Evolutionary conservation across 1,140 invertebrate genomes (phyloP).

Genomic region (Dermatophagoides farinae): DNA sequence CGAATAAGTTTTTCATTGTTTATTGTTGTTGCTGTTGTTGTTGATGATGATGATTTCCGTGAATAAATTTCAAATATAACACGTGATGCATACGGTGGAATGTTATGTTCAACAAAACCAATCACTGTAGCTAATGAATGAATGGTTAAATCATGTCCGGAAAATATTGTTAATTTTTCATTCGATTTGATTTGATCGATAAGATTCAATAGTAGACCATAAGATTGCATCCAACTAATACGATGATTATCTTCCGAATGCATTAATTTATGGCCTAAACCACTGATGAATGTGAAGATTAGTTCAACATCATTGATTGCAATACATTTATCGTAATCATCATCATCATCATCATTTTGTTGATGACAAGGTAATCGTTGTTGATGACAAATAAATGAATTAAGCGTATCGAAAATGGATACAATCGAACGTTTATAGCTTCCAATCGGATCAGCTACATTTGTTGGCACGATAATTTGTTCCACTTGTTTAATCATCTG

Average conservation of each 20-base stretch:
- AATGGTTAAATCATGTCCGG: conserved; percentile 70
- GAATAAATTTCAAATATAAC: conserved; percentile 51
- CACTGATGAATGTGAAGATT: conserved; percentile 23
- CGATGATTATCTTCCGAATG: conserved; percentile 17
- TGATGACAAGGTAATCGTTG: conserved; percentile 44
- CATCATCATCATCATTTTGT: background rate
- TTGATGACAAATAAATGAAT: conserved; percentile 62
- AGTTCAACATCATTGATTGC: conserved; percentile 21
- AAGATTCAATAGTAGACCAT: conserved; percentile 27
- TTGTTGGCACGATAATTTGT: background rate
- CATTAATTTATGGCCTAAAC: conserved; percentile 21
- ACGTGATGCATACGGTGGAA: conserved; percentile 53
- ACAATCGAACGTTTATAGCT: conserved; percentile 33
- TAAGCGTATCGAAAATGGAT: conserved; percentile 51
- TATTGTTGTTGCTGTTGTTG: conserved; percentile 3
- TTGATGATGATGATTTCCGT: conserved; percentile 11
- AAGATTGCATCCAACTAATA: conserved; percentile 22
- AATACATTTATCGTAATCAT: conserved; percentile 16
- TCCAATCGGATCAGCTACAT: conserved; percentile 8
- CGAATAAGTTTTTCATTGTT: conserved; percentile 41
- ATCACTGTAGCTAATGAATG: conserved; percentile 57
- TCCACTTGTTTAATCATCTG: background rate
- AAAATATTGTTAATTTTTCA: conserved; percentile 51
- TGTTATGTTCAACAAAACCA: conserved; percentile 39
- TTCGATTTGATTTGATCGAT: conserved; percentile 35